Base-by-base conservation (phyloP, 2,797 vertebrate species). In the Etheostoma perlongum region DNA sequence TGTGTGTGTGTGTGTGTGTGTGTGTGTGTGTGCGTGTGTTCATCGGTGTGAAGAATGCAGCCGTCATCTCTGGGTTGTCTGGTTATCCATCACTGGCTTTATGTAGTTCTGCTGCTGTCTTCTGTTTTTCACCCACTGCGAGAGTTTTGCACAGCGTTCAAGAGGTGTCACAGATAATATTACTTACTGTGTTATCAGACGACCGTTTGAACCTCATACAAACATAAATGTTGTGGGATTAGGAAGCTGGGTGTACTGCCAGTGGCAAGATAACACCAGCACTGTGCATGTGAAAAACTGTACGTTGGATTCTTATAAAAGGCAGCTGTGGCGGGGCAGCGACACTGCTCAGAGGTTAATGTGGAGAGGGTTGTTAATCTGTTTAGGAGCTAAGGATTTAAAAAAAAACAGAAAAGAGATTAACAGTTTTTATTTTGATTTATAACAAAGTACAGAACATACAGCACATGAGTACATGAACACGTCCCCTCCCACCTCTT, bases 1-100 rank as follows among this genome's bases (percentile, higher is more conserved):
- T 40, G 40, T 59, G 21, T 13, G n/a, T 53, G 30, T 58, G 55
- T n/a, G 18, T 13, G 30, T 54, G 21, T 15, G 12, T 25, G 51
- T 77, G 21, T 25, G 23, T 64, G 54, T 67, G 54, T 21, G 13
- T 47, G 30, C 64, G 19, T 44, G 21, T 44, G 40, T 51, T 73
- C 47, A 60, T 48, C 14, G 51, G 62, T 70, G 78, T 84, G 88
- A 89, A 84, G 84, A 79, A 88, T 86, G 79, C 85, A 36, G 79
- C 82, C 48, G 48, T 86, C 89, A 18, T 77, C 66, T 77, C 25
- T 0, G 7, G 9, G 49, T 52, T 59, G 81, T 82, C 81, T 76
- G 33, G 80, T 82, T 76, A 89, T 91, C 85, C 86, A 79, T 91
- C 86, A 88, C 21, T 5, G 30, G 73, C 77, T 78, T 59, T 49